Percentiles rank a stretch among this genome's conserved stretches.
phyloP scores from a whole-genome alignment of 2,797 vertebrate species.

The Heteromormyrus szaboi region DNA sequence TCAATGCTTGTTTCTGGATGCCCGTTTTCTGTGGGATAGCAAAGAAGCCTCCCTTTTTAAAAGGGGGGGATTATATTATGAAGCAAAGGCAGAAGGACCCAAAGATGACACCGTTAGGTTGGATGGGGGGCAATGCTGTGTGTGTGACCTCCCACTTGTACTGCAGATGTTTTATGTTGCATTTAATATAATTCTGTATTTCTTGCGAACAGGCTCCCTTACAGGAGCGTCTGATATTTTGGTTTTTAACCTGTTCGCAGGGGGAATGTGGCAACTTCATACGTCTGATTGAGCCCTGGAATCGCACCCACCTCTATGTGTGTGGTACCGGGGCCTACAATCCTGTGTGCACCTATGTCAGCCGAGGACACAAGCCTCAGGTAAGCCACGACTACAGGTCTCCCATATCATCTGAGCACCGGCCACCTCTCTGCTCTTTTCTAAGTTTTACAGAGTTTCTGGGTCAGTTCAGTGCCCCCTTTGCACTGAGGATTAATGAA shows the following conservation, averaged over 20 bases:
- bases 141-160: not conserved
- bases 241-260: slow-evolving; percentile 48
- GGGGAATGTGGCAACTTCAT: slow-evolving; percentile 98
- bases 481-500: not conserved
- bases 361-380: slow-evolving; percentile 92
- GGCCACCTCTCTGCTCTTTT: not conserved
- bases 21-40: not conserved
- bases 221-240: not conserved
- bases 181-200: not conserved
- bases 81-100: not conserved
- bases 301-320: slow-evolving; percentile 94
- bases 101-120: not conserved
- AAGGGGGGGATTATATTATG: not conserved
- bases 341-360: slow-evolving; percentile 92
- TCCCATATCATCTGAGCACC: not conserved
- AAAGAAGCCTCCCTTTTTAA: not conserved
- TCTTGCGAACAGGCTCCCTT: not conserved
- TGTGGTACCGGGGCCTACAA: slow-evolving; percentile 97
- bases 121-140: not conserved
- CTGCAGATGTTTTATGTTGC: not conserved
- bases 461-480: not conserved
- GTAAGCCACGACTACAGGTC: slow-evolving; percentile 56
- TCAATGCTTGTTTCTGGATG: not conserved
- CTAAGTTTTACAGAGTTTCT: not conserved
- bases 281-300: slow-evolving; percentile 97